Evolutionary conservation across 2,888 invertebrate species (phyloP).

Genomic region (Drosophila parthenogenetica): DNA sequence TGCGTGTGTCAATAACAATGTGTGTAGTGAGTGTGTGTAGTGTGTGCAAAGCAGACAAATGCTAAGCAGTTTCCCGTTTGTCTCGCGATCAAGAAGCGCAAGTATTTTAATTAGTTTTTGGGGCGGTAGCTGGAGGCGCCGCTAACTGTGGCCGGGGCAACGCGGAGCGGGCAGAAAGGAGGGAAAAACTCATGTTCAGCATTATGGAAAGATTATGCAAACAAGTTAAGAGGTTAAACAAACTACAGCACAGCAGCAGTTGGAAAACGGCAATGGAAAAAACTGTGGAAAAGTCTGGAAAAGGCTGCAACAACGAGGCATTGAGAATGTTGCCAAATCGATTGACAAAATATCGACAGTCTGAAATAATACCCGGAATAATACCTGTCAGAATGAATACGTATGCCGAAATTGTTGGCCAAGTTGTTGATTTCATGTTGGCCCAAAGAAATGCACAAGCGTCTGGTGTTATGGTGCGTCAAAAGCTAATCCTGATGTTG

Average conservation of each 20-base stretch:
- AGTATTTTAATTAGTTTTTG: slow-evolving; percentile 79
- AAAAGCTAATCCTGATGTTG: slow-evolving; percentile 16
- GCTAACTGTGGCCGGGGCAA: slow-evolving; percentile 14
- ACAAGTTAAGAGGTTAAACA: slow-evolving; percentile 46
- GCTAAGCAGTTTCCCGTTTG: slow-evolving; percentile 52
- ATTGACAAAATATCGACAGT: neutral
- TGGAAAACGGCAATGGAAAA: slow-evolving; percentile 8
- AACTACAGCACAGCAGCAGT: slow-evolving; percentile 1
- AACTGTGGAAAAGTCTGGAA: neutral
- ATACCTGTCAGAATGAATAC: slow-evolving; percentile 12
- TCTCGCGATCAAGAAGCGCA: slow-evolving; percentile 59
- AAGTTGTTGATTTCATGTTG: slow-evolving; percentile 34
- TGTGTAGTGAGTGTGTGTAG: slow-evolving; percentile 6
- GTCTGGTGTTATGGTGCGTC: slow-evolving; percentile 2
- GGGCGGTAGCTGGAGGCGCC: slow-evolving; percentile 45
- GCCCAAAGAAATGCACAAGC: neutral
- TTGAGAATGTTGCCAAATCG: neutral
- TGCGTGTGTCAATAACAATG: slow-evolving; percentile 2
- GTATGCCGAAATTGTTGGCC: neutral
- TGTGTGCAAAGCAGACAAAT: slow-evolving; percentile 20
- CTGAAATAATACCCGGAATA: neutral
- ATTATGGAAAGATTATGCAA: slow-evolving; percentile 69
- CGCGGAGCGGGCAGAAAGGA: neutral
- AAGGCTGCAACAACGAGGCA: too few relatives aligned
- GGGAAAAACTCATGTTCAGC: slow-evolving; percentile 43